Conservation (phyloP, 1,140 invertebrate species). For the Schlechtendalia chinensis region DNA sequence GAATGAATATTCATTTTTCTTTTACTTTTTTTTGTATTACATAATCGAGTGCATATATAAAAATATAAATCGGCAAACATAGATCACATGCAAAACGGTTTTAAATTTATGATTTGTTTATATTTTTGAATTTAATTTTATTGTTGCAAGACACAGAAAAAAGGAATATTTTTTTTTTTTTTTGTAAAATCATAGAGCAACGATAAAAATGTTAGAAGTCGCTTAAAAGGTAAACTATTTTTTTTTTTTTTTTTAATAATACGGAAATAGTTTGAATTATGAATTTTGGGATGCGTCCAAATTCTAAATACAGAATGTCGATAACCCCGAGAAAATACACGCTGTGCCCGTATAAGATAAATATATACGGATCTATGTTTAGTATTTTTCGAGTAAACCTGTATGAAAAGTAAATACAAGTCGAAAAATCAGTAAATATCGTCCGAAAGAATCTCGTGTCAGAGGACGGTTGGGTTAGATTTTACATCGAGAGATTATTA, state of each 20-base stretch:
- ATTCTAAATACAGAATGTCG: constrained; percentile 11
- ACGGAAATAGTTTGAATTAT: neutral
- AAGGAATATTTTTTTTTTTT: no score
- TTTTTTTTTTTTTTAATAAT: neutral
- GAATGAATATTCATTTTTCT: neutral
- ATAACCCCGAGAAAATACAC: neutral
- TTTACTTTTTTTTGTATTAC: neutral
- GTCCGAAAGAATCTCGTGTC: neutral
- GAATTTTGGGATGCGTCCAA: neutral
- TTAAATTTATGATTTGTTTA: neutral
- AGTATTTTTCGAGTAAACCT: neutral
- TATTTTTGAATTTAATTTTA: neutral
- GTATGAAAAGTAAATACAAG: neutral
- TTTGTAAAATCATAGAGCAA: no score
- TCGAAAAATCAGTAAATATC: neutral
- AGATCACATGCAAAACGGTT: no score
- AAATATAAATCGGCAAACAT: neutral
- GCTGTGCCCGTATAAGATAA: neutral
- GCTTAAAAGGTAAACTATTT: no score
- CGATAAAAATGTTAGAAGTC: no score
- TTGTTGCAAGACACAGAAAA: no score
- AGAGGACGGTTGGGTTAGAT: neutral
- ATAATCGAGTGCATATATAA: neutral
- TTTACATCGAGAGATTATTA: neutral
- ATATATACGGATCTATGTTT: neutral